phyloP scores from a whole-genome alignment of 1,140 invertebrate genomes.

The Solenopsis invicta region DNA sequence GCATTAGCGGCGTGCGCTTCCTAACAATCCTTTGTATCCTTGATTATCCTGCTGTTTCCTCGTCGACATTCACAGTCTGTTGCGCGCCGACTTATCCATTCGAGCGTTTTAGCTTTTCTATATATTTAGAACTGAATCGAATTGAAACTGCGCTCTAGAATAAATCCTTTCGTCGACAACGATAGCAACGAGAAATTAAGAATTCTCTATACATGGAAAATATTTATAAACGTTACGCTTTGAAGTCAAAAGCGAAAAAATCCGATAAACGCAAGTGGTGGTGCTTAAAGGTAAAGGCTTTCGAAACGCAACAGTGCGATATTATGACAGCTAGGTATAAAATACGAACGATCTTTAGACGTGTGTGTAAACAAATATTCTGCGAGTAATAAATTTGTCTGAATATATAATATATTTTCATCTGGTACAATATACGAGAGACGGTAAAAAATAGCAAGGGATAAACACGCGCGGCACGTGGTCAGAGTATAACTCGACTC shows the following conservation, averaged over 20 bases:
- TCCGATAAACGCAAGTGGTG: not conserved
- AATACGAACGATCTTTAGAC: not conserved
- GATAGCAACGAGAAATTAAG: not conserved
- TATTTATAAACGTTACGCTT: constrained; percentile 14
- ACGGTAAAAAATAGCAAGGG: not conserved
- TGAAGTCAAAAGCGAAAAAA: not conserved
- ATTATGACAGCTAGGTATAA: too few relatives aligned
- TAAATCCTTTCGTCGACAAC: not conserved
- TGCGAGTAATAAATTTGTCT: not conserved
- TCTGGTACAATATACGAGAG: not conserved
- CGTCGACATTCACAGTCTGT: constrained; percentile 21
- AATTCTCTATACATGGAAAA: not conserved
- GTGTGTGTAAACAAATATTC: not conserved
- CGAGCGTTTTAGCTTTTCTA: not conserved
- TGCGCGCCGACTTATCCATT: constrained; percentile 19
- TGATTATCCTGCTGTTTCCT: constrained; percentile 26
- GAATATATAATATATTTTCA: not conserved
- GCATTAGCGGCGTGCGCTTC: constrained; percentile 45
- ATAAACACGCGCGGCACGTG: not conserved
- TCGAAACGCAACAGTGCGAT: not conserved
- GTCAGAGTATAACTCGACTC: not conserved
- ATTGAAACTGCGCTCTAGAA: not conserved
- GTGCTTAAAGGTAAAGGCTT: not conserved
- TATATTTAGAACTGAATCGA: constrained; percentile 2
- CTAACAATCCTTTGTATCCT: constrained; percentile 42